These are phyloP conservation scores for Erethizon dorsatum DNA, from an alignment of 2,797 vertebrate genomes.

Conservation along the genomic window DNA sequence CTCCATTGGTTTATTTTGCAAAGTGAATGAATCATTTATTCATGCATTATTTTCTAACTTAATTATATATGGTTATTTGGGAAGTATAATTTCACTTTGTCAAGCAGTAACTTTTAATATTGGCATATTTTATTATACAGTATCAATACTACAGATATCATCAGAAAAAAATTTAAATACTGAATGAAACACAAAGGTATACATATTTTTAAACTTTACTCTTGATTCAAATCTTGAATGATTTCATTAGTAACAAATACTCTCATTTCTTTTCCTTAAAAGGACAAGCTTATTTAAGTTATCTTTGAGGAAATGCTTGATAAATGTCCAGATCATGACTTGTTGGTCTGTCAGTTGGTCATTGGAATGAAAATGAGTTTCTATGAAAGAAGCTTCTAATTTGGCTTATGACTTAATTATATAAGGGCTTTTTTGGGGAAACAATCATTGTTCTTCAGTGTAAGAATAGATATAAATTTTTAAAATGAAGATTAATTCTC, in stretches of 20 bases:
- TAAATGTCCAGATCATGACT: background rate
- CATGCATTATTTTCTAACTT: background rate
- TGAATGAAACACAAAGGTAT: background rate
- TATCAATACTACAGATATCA: background rate
- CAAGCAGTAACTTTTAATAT: background rate
- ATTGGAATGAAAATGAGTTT: background rate
- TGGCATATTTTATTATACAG: background rate
- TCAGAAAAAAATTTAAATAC: background rate
- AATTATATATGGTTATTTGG: background rate
- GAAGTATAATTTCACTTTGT: background rate
- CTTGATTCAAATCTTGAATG: background rate
- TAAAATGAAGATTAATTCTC: background rate
- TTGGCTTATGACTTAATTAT: background rate
- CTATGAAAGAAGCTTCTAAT: background rate
- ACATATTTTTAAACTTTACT: background rate
- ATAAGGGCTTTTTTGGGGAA: background rate
- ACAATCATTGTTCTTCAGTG: background rate
- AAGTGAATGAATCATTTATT: background rate
- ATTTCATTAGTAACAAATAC: background rate
- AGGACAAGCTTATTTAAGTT: background rate
- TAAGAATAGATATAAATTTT: background rate
- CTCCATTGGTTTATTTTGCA: background rate
- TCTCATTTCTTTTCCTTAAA: background rate
- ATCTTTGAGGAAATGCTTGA: constrained; percentile 9
- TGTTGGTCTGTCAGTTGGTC: background rate